Conservation (phyloP, 2,888 invertebrate genomes). For the Sesia bembeciformis region DNA sequence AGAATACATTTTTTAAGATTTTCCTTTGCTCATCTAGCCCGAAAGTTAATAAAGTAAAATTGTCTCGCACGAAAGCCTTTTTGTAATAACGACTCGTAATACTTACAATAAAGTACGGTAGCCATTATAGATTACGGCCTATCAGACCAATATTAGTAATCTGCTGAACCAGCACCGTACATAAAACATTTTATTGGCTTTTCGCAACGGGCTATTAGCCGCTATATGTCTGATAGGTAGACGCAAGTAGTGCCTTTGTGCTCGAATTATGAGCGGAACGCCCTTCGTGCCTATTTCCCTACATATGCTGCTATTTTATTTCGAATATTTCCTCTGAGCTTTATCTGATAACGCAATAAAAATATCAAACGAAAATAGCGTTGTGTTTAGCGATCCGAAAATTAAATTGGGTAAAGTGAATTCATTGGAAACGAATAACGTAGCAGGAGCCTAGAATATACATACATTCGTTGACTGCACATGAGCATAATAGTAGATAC, state of each 20-base stretch:
- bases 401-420: no score
- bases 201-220: slow-evolving; percentile 30
- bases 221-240: slow-evolving; percentile 8
- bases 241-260: not conserved
- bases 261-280: slow-evolving; percentile 8
- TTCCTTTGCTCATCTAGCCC: not conserved
- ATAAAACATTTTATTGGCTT: slow-evolving; percentile 47
- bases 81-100: not conserved
- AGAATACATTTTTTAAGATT: not conserved
- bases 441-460: no score
- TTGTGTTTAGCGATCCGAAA: no score
- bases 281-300: not conserved
- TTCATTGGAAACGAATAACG: no score
- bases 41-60: not conserved
- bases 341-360: no score
- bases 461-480: no score
- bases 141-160: slow-evolving; percentile 27
- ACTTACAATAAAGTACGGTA: not conserved
- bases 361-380: no score
- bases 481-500: no score
- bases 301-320: no score
- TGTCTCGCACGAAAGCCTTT: not conserved
- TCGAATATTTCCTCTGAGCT: no score
- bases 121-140: slow-evolving; percentile 8
- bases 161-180: slow-evolving; percentile 26